phyloP scores from a whole-genome alignment of 1,140 invertebrate genomes.

The Bombus ignitus region DNA sequence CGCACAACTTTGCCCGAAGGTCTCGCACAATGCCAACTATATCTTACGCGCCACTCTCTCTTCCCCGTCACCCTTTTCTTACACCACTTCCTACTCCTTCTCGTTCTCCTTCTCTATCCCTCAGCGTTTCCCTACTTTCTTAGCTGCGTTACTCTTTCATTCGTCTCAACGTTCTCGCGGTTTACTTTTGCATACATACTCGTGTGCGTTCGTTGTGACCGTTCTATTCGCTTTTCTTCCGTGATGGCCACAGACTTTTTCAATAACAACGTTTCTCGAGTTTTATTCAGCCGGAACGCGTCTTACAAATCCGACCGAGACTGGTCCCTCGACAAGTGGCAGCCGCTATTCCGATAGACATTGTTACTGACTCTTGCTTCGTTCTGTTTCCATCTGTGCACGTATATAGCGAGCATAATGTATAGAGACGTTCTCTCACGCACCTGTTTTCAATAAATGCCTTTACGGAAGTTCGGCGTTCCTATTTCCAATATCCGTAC shows the following conservation, averaged over 20 bases:
- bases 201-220: neutral
- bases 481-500: neutral
- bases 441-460: neutral
- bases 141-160: constrained; percentile 33
- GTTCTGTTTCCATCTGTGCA: neutral
- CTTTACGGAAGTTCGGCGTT: neutral
- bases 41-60: constrained; percentile 62
- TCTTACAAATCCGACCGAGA: constrained; percentile 1
- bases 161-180: constrained; percentile 27
- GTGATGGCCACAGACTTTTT: neutral
- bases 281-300: neutral
- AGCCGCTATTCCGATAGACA: neutral
- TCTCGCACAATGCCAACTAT: constrained; percentile 69
- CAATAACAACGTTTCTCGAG: neutral
- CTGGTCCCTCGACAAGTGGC: neutral
- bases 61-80: neutral
- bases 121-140: neutral
- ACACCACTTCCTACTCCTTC: neutral
- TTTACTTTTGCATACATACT: constrained; percentile 20
- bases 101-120: neutral
- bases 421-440: neutral
- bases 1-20: constrained; percentile 63
- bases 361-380: neutral
- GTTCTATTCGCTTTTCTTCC: neutral
- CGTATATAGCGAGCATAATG: neutral